Percentiles rank a stretch among this genome's conserved stretches.
These are phyloP conservation scores for Poeciliopsis occidentalis DNA, from an alignment of 2,113 vertebrate species.

Conservation along the genomic window DNA sequence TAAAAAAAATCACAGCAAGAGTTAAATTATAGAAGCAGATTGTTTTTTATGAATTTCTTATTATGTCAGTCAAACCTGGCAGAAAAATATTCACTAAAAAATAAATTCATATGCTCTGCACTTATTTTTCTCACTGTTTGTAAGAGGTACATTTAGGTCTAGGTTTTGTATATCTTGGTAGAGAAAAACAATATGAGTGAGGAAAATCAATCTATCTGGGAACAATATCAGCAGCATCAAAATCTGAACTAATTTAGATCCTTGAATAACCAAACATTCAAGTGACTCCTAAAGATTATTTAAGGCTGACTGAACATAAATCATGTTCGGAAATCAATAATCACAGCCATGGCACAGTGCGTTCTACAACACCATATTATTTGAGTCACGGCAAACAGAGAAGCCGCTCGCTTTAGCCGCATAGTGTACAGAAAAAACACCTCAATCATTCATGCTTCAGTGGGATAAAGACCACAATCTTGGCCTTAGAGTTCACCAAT, in stretches of 20 bases:
- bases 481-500: constrained; percentile 29
- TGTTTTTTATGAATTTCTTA: neutral
- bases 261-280: constrained; percentile 27
- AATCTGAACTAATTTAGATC: constrained; percentile 27
- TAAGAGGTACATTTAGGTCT: neutral
- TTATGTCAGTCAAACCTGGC: neutral
- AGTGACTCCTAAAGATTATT: constrained; percentile 38
- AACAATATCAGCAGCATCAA: constrained; percentile 1
- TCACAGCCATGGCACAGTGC: constrained; percentile 21
- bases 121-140: neutral
- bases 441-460: constrained; percentile 40
- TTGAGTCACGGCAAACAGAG: constrained; percentile 28
- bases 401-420: constrained; percentile 2
- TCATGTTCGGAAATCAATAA: constrained; percentile 60
- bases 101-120: neutral
- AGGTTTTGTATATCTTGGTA: neutral
- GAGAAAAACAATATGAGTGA: constrained; percentile 9
- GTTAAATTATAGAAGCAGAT: neutral
- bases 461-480: constrained; percentile 51
- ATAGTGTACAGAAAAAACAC: constrained; percentile 35
- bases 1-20: neutral
- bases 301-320: constrained; percentile 48
- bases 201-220: constrained; percentile 5
- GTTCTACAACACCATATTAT: constrained; percentile 35
- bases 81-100: neutral